phyloP scores from a whole-genome alignment of 2,797 vertebrate species.

The Malurus splendens region DNA sequence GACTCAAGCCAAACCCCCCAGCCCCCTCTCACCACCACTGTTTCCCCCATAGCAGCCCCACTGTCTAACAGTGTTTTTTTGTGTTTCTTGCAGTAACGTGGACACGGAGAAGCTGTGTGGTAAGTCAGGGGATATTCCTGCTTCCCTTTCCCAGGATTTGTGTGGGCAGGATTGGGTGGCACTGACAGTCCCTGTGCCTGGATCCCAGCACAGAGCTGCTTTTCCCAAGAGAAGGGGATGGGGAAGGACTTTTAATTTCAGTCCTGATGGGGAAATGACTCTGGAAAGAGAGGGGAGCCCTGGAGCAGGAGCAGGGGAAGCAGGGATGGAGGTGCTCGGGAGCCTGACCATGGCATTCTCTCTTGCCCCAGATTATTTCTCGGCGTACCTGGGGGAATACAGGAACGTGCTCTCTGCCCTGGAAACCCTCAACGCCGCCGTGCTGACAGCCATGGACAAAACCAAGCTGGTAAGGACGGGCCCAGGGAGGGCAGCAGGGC shows the following conservation, averaged over 20 bases:
- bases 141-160: neutral
- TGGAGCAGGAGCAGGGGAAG: neutral
- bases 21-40: neutral
- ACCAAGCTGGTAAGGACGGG: conserved; percentile 86
- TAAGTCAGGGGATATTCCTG: conserved; percentile 62
- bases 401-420: conserved; percentile 87
- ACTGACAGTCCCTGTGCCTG: neutral
- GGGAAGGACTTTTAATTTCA: neutral
- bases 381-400: conserved; percentile 89
- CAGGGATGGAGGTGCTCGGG: neutral
- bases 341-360: neutral
- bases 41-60: neutral
- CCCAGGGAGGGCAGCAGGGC: fast-evolving
- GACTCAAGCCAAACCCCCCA: neutral
- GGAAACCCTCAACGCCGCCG: conserved; percentile 87
- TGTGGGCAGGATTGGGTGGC: neutral
- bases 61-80: neutral
- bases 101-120: conserved; percentile 89
- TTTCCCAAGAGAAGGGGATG: neutral
- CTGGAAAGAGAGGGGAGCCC: neutral
- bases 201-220: neutral
- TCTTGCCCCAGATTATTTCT: conserved; percentile 86
- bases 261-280: fast-evolving
- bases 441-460: conserved; percentile 94
- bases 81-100: conserved; percentile 78